Evolutionary conservation across 2,797 vertebrate species (phyloP), one percentile per base, ranked within the genome.

Genomic region (Botia almorhae): DNA sequence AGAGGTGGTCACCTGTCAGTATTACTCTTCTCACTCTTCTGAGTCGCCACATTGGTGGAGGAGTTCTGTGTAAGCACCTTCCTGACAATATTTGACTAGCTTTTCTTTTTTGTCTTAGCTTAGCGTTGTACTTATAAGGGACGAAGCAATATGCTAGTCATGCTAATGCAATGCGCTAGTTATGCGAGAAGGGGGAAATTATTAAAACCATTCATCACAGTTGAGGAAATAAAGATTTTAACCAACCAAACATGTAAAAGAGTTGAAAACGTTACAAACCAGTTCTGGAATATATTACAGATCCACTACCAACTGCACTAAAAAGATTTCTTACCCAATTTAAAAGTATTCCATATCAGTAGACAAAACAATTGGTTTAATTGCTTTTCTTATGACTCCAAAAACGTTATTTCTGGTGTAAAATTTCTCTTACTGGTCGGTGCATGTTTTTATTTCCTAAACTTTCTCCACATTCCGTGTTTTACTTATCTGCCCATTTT

Each of bases 1-100:
- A 82, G 72, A 85, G 85, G 76, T 88, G 86, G 78, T 85, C 33
- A 85, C 87, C 74, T 81, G 60, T 86, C 87, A 86, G 85, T 90
- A 85, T 93, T 88, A 81, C 39, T 51, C 53, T 43, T 56, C 3
- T 69, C 64, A 21, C 74, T 43, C 7, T 67, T 83, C 74, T 81
- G 46, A 80, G 81, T 92, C 90, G 92, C 91, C 93, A 92, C 92
- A 92, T 91, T 73, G 39, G 67, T 65, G 55, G 73, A 69, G 81
- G 67, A 78, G 10, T 53, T 78, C 11, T 13, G 1, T n/a, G 55
- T 60, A 33, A 7, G 13, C 36, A 29, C 50, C 39, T 83, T 69
- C 67, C 61, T 79, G 68, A 76, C 78, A 84, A 81, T 84, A 80
- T 86, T 86, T 69, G 53, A 80, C 50, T 75, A 56, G 67, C 23